Evolutionary conservation across 2,888 invertebrate species (phyloP), one percentile per base, ranked within the genome.

Genomic region (Drosophila mulleri): DNA sequence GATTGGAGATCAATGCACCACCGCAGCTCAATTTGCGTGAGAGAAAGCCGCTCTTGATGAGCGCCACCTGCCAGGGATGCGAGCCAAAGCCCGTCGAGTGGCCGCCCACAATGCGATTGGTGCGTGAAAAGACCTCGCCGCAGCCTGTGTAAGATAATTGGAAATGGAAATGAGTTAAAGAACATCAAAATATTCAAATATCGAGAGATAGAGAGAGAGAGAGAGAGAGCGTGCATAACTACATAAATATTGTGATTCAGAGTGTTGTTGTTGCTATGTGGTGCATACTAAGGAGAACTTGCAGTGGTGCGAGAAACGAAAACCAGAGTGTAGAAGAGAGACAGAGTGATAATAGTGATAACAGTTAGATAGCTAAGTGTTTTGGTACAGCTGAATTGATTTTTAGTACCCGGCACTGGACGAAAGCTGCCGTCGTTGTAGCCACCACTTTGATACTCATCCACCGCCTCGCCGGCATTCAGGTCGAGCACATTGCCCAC

Each of bases 11-110:
- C 42, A 98, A 93, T 0, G 98, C 98, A 0, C 98, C 98, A 0
- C 98, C 98, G 90, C 98, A 98, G 3, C 98, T 97, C 12, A 98
- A 94, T 91, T 98, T 97, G 92, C 98, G 97, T 80, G 96, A 96
- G 20, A 98, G 94, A 90, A 98, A 98, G 35, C 97, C 97, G 9
- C 97, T 97, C 93, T 98, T 98, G 85, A 98, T 97, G 26, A 98
- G 94, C 0, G 98, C 98, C 2, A 97, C 98, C 93, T 98, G 98
- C 98, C 98, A 98, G 5, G 98, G 98, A 93, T 98, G 98, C 12
- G 97, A 96, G 3, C 97, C 98, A 90, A 98, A 98, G 45, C 96
- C 96, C 0, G 98, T 96, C 20, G 97, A 96, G 85, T 97, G 97
- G 0, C 98, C 98, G 2, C 98, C 98, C 0, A 98, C 98, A 68